These are phyloP conservation scores for Teleogryllus occipitalis DNA, from an alignment of 1,140 invertebrate genomes.

Conservation along the genomic window DNA sequence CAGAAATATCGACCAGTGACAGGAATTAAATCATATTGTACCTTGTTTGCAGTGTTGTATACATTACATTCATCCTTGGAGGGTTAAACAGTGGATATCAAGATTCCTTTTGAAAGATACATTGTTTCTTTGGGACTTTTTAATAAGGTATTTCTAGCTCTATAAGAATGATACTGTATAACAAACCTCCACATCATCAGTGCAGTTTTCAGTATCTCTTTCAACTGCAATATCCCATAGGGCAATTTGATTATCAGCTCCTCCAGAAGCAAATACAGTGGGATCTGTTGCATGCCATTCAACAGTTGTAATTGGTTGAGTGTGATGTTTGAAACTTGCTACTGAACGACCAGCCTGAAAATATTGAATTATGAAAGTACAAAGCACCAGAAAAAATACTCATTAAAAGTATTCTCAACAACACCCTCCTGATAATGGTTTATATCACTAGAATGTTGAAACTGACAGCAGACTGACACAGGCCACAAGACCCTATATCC, in stretches of 20 bases:
- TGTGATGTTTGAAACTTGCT: slow-evolving; percentile 91
- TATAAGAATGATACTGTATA: neutral
- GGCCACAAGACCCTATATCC: too few relatives aligned
- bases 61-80: too few relatives aligned
- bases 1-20: too few relatives aligned
- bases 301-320: slow-evolving; percentile 83
- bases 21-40: too few relatives aligned
- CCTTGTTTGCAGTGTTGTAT: too few relatives aligned
- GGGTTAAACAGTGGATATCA: too few relatives aligned
- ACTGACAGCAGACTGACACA: too few relatives aligned
- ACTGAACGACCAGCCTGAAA: slow-evolving; percentile 58
- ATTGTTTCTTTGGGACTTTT: too few relatives aligned
- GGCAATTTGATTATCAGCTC: slow-evolving; percentile 92
- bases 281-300: slow-evolving; percentile 94
- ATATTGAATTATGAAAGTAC: neutral
- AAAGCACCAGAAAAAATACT: neutral
- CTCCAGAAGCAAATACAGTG: slow-evolving; percentile 86
- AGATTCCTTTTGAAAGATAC: too few relatives aligned
- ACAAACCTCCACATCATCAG: slow-evolving; percentile 50
- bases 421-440: too few relatives aligned
- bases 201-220: slow-evolving; percentile 55
- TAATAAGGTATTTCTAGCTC: too few relatives aligned
- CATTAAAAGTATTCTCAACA: neutral
- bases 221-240: slow-evolving; percentile 96
- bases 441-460: too few relatives aligned